Base-by-base conservation (phyloP, 2,797 vertebrate genomes). In the Notamacropus eugenii region DNA sequence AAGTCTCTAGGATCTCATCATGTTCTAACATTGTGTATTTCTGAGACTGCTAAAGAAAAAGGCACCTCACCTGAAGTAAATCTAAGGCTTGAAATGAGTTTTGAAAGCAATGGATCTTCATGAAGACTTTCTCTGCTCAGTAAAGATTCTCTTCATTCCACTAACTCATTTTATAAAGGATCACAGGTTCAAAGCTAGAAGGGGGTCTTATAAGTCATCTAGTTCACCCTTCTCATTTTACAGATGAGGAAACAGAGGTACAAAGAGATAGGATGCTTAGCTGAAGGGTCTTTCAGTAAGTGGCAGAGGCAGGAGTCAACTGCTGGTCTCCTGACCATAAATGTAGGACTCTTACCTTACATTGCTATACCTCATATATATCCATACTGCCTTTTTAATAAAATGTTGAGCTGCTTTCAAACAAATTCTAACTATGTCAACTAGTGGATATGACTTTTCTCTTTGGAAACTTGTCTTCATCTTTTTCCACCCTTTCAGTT, bases 341-440 rank as follows among this genome's bases (percentile, higher is more conserved):
- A 40, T 46, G n/a, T 9, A 24, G 67, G n/a, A 0, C 16, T 82
- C n/a, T 82, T 40, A 82, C n/a, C n/a, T 46, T 46, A 82, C 5
- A 34, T 8, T 9, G 24, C 19, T 82, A 46, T 40, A 46, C 8
- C 19, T 46, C 6, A 46, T 82, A 46, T 82, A 82, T 22, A 46
- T 40, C 19, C 40, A 46, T 46, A 46, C 27, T 46, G 40, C 67
- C 46, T 82, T 82, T 40, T 24, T 46, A 82, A 82, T 82, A 46
- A 82, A 82, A 46, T 82, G 19, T 6, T 10, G 40, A 19, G 55
- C 5, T 9, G 95, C 67, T 92, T 16, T 95, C 94, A 97, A 93
- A 34, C 40, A 19, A 67, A 58, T 40, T n/a, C 90, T 59, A 31
- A 93, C 56, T 74, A 31, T 59, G 91, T 11, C 91, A 50, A 46